Base-by-base conservation (phyloP, 2,888 invertebrate genomes). In the Hedya salicella region DNA sequence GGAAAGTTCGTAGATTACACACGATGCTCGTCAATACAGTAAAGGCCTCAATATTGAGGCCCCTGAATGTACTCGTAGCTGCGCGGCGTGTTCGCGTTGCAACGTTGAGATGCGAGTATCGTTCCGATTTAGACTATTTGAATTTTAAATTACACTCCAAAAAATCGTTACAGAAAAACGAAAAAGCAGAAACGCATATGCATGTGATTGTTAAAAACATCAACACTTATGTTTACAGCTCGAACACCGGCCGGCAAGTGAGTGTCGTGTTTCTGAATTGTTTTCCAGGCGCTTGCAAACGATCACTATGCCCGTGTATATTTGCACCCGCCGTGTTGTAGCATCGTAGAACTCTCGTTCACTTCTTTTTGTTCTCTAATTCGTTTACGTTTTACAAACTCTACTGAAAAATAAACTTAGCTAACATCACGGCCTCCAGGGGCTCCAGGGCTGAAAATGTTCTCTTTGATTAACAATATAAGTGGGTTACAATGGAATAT, bases 391-490 rank as follows among this genome's bases (percentile, higher is more conserved):
- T 65, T 65, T 52, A 17, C 16, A 53, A 65, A 39, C 6, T 50
- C 36, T 5, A 36, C 57, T 57, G 11, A 6, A 44, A 59, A 19
- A n/a, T 50, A 50, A 40, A 14, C 50, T 13, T 50, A 42, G 52
- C 36, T 17, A 36, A 42, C 5, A 25, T 9, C 17, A 52, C n/a
- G 16, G 14, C 36, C 36, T 16, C n/a, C 30, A 19, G 17, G 13
- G 8, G 50, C 46, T 52, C n/a, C n/a, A 40, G 30, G 17, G 17
- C 44, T 64, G n/a, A 25, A 46, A 59, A 52, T 39, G 39, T 65
- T 53, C 36, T 52, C n/a, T 14, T 60, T 52, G 52, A 60, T 60
- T 65, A 65, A 65, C 46, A 60, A 65, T 65, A 36, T 52, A 53
- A 30, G 52, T 13, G 25, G 44, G 53, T 11, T 46, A 53, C 65